Percentiles rank a stretch among this genome's conserved stretches.
Evolutionary conservation across 2,797 vertebrate species (phyloP).

Genomic region (Acanthurus tractus): DNA sequence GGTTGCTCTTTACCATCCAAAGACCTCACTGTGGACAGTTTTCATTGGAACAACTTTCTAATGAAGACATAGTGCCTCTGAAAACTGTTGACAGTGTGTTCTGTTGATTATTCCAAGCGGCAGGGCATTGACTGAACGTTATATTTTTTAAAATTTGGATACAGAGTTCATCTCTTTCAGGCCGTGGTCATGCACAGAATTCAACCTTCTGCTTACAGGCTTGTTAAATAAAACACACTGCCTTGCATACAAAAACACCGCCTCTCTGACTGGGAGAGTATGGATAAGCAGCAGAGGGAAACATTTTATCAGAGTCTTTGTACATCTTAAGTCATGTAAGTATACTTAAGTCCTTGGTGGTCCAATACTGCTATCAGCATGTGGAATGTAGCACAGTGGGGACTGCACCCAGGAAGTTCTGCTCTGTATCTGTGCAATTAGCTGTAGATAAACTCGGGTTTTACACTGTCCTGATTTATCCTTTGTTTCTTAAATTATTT

Average conservation of each 20-base stretch:
- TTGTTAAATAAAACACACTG: conserved; percentile 31
- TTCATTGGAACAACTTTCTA: neutral
- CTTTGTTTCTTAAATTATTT: conserved; percentile 82
- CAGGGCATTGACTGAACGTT: neutral
- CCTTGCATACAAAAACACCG: conserved; percentile 35
- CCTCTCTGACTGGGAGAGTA: conserved; percentile 67
- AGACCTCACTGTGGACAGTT: conserved; percentile 4
- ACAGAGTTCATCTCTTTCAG: conserved; percentile 10
- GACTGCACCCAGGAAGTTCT: conserved; percentile 71
- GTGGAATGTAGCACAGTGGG: conserved; percentile 79
- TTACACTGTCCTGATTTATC: conserved; percentile 81
- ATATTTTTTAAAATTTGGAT: neutral
- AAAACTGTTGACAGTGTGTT: conserved; percentile 5
- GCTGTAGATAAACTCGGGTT: conserved; percentile 83
- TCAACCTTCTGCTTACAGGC: conserved; percentile 9
- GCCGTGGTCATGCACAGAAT: conserved; percentile 4
- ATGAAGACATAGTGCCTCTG: conserved; percentile 5
- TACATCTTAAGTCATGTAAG: conserved; percentile 79
- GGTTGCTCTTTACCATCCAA: neutral
- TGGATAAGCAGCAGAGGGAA: conserved; percentile 70
- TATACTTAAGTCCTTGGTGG: conserved; percentile 85
- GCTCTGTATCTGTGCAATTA: conserved; percentile 84
- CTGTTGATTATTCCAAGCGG: neutral
- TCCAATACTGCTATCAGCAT: conserved; percentile 83
- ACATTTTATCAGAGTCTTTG: conserved; percentile 80